phyloP scores from a whole-genome alignment of 92 coral and sea anemone species.

The Porites lobata region DNA sequence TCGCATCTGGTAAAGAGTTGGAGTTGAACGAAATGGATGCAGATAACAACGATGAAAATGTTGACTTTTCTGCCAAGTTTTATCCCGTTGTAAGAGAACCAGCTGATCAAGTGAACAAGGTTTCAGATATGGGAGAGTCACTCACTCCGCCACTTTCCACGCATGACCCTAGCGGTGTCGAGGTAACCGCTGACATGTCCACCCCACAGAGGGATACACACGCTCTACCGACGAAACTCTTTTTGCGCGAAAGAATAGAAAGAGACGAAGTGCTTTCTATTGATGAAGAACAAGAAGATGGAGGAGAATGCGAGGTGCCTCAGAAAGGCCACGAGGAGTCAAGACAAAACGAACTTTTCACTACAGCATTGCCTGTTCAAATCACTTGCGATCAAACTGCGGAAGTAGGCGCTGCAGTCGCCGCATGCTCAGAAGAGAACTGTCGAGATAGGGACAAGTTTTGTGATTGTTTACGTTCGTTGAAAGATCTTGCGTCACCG shows the following conservation, averaged over 20 bases:
- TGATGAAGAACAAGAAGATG: background rate
- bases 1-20: background rate
- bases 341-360: conserved; percentile 14
- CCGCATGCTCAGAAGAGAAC: background rate
- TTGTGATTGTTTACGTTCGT: conserved; percentile 62
- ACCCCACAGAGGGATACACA: conserved; percentile 13
- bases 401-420: background rate
- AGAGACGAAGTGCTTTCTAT: background rate
- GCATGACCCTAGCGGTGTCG: conserved; percentile 7
- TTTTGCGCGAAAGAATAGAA: conserved; percentile 6
- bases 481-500: conserved; percentile 69
- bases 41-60: background rate
- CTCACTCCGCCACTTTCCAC: background rate
- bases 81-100: background rate
- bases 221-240: background rate
- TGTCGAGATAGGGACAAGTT: conserved; percentile 48
- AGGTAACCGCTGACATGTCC: conserved; percentile 14
- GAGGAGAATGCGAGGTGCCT: background rate
- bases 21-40: background rate
- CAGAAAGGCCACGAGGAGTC: background rate
- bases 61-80: background rate
- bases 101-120: background rate
- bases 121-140: conserved; percentile 7
- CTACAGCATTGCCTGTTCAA: background rate
- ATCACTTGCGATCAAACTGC: background rate